Evolutionary conservation across 2,797 vertebrate genomes (phyloP), one percentile per base, ranked within the genome.

Genomic region (Urophycis tenuis): DNA sequence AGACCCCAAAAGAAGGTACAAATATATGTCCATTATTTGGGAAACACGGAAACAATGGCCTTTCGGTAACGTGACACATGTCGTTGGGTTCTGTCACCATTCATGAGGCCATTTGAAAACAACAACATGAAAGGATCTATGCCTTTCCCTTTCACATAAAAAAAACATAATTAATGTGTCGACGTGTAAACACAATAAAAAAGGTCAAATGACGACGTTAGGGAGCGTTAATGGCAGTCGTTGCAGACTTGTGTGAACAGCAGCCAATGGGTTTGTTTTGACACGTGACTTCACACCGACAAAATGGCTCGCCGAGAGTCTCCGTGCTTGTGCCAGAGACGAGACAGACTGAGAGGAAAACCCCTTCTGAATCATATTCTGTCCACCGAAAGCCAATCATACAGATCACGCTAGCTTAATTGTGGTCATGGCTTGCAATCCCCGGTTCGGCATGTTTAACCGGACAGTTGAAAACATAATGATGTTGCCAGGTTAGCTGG

Each of bases 251-350:
- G 15, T 12, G 30, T 29, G 67, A 70, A 32, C 29, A 31, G 6
- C 53, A 60, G 22, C 53, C 53, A 31, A 34, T 25, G 7, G 73
- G 80, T 89, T 90, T 92, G 91, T 92, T 92, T 88, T 78, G 91
- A 91, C 91, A 93, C 91, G 90, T 92, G 91, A 91, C 70, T 74
- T 4, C 33, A 70, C 75, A 72, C 36, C 5, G 1, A 73, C 53
- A n/a, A 25, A 2, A 29, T 17, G 7, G 77, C 33, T 34, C 39
- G 67, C 36, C 9, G 53, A 32, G 71, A 2, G 19, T 36, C 53
- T 34, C 19, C 53, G 69, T 34, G 25, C 34, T 22, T 19, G 39
- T 36, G 45, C 5, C 25, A 22, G 29, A 32, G 10, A 33, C 2
- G 1, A 4, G 10, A 0, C 0, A 0, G 5, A n/a, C 75, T 1